Percentiles rank a stretch among this genome's conserved stretches.
These are phyloP conservation scores for Apamea crenata DNA, from an alignment of 2,888 invertebrate species.

Conservation along the genomic window DNA sequence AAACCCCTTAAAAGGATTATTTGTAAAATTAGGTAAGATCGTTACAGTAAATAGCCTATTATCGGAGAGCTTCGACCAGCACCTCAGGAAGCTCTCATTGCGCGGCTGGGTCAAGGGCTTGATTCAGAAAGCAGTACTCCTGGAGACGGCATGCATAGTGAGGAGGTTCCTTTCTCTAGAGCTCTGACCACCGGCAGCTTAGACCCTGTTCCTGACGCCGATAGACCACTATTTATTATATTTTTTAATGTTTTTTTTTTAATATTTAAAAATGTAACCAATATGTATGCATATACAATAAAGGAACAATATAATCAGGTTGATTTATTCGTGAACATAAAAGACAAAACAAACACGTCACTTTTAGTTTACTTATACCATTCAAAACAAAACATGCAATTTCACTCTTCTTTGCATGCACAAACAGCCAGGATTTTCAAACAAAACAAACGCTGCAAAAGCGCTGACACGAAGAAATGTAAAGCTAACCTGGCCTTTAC, in stretches of 20 bases:
- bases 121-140: not conserved
- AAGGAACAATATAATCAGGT: too few species aligned
- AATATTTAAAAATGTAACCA: not conserved
- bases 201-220: not conserved
- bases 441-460: constrained; percentile 18
- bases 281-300: not conserved
- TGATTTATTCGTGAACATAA: not conserved
- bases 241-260: too few species aligned
- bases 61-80: too few species aligned
- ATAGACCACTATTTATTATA: not conserved
- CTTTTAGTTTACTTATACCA: not conserved
- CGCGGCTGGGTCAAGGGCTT: not conserved
- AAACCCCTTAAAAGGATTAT: not conserved
- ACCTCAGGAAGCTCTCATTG: too few species aligned
- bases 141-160: not conserved
- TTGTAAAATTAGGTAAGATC: not conserved
- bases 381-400: constrained; percentile 7
- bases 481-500: constrained; percentile 33
- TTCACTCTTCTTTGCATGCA: constrained; percentile 9
- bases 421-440: constrained; percentile 25
- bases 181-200: not conserved
- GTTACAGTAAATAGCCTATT: too few species aligned
- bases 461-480: constrained; percentile 26
- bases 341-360: not conserved
- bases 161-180: not conserved